A percentile compares a stretch with the other conserved stretches of the same genome.
These are phyloP conservation scores for Sinella curviseta DNA, from an alignment of 1,140 invertebrate species.

Conservation along the genomic window DNA sequence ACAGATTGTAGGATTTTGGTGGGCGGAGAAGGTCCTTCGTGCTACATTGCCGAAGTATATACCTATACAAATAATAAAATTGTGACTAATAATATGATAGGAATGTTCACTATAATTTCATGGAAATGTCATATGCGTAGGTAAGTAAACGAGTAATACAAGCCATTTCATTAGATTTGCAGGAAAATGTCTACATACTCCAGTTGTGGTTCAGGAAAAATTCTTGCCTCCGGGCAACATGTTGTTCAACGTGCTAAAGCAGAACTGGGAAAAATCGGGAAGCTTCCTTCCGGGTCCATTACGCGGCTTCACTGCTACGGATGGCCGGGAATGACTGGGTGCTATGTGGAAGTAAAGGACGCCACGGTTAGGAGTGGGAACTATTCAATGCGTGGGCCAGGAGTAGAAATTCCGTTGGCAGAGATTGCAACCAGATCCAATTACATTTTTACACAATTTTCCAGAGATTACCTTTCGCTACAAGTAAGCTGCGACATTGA, in stretches of 20 bases:
- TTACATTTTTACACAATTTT: conserved; percentile 39
- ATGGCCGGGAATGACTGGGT: conserved; percentile 45
- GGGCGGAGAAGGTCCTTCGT: conserved; percentile 39
- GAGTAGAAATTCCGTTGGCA: conserved; percentile 33
- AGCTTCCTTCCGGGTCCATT: conserved; percentile 36
- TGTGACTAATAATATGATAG: no score
- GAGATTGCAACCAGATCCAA: conserved; percentile 42
- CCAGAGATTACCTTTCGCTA: conserved; percentile 21
- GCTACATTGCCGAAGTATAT: conserved; percentile 45
- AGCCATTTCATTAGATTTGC: no score
- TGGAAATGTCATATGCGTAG: no score
- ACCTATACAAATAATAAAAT: no score
- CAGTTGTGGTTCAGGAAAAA: conserved; percentile 22
- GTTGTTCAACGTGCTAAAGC: conserved; percentile 39
- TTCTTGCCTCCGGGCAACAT: conserved; percentile 41
- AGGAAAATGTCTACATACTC: not conserved
- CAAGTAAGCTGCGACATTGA: no score
- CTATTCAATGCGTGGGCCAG: conserved; percentile 28
- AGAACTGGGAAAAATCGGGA: conserved; percentile 27
- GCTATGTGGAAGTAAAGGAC: conserved; percentile 43
- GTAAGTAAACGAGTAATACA: no score
- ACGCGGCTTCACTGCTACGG: conserved; percentile 38
- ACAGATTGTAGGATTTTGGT: conserved; percentile 36
- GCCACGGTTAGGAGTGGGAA: conserved; percentile 19
- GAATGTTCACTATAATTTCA: no score